phyloP scores from a whole-genome alignment of 2,888 invertebrate species.

The Sarcophaga rosellei region DNA sequence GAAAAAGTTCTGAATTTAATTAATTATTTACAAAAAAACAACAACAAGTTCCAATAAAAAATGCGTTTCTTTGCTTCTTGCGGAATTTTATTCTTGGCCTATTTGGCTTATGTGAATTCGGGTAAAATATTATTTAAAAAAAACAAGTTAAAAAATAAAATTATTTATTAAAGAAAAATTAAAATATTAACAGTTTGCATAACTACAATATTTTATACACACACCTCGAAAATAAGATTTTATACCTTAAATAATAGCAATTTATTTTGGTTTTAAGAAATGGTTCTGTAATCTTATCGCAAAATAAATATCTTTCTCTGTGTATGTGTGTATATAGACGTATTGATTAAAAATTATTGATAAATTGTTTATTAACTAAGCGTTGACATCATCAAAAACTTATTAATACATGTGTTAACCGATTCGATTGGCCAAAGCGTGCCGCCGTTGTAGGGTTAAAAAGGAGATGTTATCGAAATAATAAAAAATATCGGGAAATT shows the following conservation, averaged over 20 bases:
- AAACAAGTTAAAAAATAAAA: neutral
- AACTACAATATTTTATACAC: neutral
- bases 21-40: neutral
- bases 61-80: conserved; percentile 74
- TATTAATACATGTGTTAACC: too few species aligned
- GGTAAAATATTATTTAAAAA: conserved; percentile 70
- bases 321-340: neutral
- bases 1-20: neutral
- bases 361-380: neutral
- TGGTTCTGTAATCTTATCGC: conserved; percentile 34
- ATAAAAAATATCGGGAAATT: too few species aligned
- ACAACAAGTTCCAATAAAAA: conserved; percentile 13
- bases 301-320: conserved; percentile 6
- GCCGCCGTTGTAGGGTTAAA: too few species aligned
- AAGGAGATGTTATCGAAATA: too few species aligned
- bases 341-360: neutral
- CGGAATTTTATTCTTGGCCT: conserved; percentile 72
- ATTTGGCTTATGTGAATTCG: conserved; percentile 75
- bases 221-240: neutral
- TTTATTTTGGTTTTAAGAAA: neutral
- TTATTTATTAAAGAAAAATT: neutral
- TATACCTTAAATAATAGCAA: neutral
- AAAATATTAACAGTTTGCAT: neutral
- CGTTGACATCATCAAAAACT: conserved; percentile 3
- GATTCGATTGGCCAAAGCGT: neutral